A percentile compares a stretch with the other conserved stretches of the same genome.
These are phyloP conservation scores for Sceliomorpha sp. DNA, from an alignment of 2,888 invertebrate species.

Conservation along the genomic window DNA sequence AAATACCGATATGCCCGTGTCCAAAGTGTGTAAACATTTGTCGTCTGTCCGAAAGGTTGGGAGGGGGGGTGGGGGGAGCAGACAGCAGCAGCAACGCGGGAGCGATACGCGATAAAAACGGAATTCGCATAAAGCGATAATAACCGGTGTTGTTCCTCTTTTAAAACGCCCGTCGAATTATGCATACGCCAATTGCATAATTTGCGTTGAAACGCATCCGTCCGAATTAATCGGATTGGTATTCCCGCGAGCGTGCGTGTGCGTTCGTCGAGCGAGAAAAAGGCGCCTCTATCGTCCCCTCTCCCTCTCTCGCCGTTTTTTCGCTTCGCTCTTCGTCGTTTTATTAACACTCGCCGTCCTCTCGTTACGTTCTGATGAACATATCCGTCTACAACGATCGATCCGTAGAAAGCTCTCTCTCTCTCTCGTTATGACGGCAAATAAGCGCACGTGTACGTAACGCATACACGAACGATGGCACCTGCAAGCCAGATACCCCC, in stretches of 20 bases:
- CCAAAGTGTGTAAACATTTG: slow-evolving; percentile 14
- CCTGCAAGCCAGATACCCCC: slow-evolving; percentile 10
- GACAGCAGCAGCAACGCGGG: too few species aligned
- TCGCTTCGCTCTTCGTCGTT: slow-evolving; percentile 28
- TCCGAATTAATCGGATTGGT: slow-evolving; percentile 33
- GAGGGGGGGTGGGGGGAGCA: too few species aligned
- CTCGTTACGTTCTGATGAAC: slow-evolving; percentile 43
- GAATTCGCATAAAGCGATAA: slow-evolving; percentile 35
- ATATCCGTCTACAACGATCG: slow-evolving; percentile 30
- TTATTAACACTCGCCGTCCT: slow-evolving; percentile 20
- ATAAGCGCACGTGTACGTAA: slow-evolving; percentile 19
- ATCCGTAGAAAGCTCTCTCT: slow-evolving; percentile 36
- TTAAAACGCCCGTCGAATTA: slow-evolving; percentile 22
- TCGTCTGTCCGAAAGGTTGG: too few species aligned
- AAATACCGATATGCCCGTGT: too few species aligned
- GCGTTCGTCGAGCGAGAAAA: background rate
- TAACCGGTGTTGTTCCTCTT: slow-evolving; percentile 31
- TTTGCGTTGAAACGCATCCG: slow-evolving; percentile 29
- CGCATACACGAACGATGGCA: background rate
- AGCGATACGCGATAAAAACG: slow-evolving; percentile 26
- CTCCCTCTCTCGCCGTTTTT: too few species aligned
- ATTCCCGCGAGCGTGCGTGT: slow-evolving; percentile 2
- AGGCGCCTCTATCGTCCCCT: too few species aligned
- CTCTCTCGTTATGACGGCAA: slow-evolving; percentile 29
- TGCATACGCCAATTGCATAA: slow-evolving; percentile 34